Evolutionary conservation across 2,113 vertebrate species (phyloP).

Genomic region (Microtus montanus): DNA sequence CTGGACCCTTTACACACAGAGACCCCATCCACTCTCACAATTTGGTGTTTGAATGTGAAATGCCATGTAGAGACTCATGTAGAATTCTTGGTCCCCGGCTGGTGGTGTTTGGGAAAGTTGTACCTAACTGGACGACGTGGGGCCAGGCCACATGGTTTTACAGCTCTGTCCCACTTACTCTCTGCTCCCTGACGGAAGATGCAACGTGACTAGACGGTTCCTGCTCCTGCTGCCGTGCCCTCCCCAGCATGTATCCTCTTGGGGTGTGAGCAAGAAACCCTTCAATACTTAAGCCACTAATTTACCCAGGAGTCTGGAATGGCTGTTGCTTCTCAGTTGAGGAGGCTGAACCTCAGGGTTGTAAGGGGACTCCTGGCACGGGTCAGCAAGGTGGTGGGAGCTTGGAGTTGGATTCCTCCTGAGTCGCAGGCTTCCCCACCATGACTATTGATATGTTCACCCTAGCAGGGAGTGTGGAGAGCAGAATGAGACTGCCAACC

Average conservation of each 20-base stretch:
- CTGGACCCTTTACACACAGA: not conserved
- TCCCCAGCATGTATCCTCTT: not conserved
- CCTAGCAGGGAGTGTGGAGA: not conserved
- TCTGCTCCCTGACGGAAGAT: not conserved
- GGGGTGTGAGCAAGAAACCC: not conserved
- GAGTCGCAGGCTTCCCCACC: no score
- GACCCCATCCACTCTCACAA: not conserved
- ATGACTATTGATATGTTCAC: not conserved
- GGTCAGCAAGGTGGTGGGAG: not conserved
- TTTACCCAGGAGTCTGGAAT: no score
- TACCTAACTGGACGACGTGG: not conserved
- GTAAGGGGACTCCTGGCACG: not conserved
- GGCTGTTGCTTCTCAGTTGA: not conserved
- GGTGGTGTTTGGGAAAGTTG: not conserved
- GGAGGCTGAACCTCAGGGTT: not conserved
- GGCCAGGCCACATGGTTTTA: not conserved
- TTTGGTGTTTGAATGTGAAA: not conserved
- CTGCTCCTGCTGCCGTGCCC: not conserved
- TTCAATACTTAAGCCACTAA: not conserved
- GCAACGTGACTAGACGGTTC: not conserved
- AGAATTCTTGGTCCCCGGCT: not conserved
- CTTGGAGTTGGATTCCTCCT: not conserved
- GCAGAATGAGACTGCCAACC: no score
- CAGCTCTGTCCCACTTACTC: not conserved
- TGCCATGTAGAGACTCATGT: not conserved